phyloP scores from a whole-genome alignment of 2,113 vertebrate species.

The Leucosticte australis region DNA sequence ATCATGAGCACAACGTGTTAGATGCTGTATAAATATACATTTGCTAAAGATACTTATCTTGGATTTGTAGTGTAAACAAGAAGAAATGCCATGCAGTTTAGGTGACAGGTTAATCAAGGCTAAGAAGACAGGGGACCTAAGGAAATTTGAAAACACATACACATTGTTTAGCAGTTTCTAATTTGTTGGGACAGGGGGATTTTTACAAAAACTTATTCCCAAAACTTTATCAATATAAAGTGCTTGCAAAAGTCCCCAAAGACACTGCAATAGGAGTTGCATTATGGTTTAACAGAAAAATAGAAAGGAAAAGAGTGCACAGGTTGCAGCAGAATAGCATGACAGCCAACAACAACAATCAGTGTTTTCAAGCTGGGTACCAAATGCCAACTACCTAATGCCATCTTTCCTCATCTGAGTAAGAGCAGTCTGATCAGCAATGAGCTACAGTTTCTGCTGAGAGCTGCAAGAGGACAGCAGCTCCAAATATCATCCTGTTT shows the following conservation, averaged over 20 bases:
- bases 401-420: background rate
- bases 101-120: background rate
- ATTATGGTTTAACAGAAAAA: background rate
- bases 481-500: background rate
- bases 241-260: background rate
- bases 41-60: background rate
- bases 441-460: background rate
- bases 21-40: background rate
- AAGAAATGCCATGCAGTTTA: background rate
- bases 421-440: background rate
- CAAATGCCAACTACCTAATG: background rate
- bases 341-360: background rate
- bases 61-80: slow-evolving; percentile 31
- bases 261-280: background rate
- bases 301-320: background rate
- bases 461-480: background rate
- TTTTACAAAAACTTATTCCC: background rate
- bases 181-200: background rate
- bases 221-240: background rate
- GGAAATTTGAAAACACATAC: background rate
- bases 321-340: background rate
- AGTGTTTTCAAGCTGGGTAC: background rate
- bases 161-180: background rate
- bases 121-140: background rate
- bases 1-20: background rate